These are phyloP conservation scores for Macrosteles quadrilineatus DNA, from an alignment of 1,140 invertebrate genomes.

Conservation along the genomic window DNA sequence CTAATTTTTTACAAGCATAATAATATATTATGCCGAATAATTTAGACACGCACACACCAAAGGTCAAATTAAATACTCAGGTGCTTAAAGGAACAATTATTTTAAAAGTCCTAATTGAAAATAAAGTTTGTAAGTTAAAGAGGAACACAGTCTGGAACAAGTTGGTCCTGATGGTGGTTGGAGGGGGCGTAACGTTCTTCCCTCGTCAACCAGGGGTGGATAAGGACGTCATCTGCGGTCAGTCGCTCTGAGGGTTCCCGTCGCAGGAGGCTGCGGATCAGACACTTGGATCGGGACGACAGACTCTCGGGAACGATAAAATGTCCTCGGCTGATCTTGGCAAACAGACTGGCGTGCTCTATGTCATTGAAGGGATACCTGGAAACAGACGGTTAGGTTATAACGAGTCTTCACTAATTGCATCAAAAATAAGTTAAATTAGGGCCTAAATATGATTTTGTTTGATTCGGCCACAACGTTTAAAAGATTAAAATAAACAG, in stretches of 20 bases:
- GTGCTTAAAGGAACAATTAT: constrained; percentile 29
- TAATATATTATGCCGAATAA: constrained; percentile 24
- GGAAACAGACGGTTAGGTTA: too few species aligned
- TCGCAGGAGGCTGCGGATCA: constrained; percentile 81
- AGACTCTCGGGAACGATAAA: constrained; percentile 85
- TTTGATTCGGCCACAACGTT: too few species aligned
- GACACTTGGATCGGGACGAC: constrained; percentile 81
- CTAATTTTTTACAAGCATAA: constrained; percentile 5
- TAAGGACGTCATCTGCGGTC: constrained; percentile 76
- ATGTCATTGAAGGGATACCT: constrained; percentile 96
- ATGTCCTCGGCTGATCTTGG: constrained; percentile 87
- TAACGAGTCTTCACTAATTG: too few species aligned
- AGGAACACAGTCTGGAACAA: constrained; percentile 37
- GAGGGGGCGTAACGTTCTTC: constrained; percentile 49
- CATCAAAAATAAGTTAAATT: too few species aligned
- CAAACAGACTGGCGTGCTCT: constrained; percentile 85
- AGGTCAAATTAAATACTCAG: constrained; percentile 20
- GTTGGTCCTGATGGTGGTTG: constrained; percentile 34
- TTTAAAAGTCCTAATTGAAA: constrained; percentile 23
- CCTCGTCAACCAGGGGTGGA: constrained; percentile 79
- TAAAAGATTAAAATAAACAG: too few species aligned
- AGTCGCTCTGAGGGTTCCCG: constrained; percentile 84
- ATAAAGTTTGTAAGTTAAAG: constrained; percentile 6
- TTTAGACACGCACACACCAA: constrained; percentile 7
- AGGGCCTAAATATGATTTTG: too few species aligned